phyloP scores from a whole-genome alignment of 2,797 vertebrate genomes.

The Trichosurus vulpecula region DNA sequence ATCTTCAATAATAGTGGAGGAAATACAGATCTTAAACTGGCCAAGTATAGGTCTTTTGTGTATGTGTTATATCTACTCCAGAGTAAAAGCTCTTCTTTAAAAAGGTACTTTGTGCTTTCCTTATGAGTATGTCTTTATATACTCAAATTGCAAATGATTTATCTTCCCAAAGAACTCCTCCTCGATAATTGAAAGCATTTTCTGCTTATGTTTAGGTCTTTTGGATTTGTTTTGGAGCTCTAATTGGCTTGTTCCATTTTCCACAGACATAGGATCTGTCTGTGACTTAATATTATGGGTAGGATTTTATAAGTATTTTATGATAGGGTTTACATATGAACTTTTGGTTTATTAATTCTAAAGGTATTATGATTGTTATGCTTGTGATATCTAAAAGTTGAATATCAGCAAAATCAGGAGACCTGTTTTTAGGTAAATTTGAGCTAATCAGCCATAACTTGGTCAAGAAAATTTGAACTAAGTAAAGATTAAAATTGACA shows the following conservation, averaged over 20 bases:
- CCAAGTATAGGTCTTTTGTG: not conserved
- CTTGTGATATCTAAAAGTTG: not conserved
- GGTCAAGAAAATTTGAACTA: not conserved
- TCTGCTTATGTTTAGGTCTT: not conserved
- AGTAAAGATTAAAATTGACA: not conserved
- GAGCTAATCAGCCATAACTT: not conserved
- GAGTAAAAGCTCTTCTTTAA: constrained; percentile 10
- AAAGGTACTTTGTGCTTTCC: constrained; percentile 16
- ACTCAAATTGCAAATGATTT: not conserved
- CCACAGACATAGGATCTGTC: not conserved
- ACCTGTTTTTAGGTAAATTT: not conserved
- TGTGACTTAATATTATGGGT: not conserved
- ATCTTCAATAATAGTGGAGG: not conserved
- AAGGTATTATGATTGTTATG: not conserved
- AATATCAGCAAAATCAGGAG: not conserved
- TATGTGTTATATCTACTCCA: constrained; percentile 13
- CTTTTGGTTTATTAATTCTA: not conserved
- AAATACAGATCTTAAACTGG: not conserved
- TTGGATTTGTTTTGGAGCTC: not conserved
- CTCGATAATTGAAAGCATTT: not conserved
- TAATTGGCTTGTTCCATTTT: not conserved
- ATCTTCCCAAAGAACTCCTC: not conserved
- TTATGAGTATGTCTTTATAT: not conserved
- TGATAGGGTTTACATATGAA: not conserved
- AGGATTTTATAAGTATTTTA: not conserved